Evolutionary conservation across 2,797 vertebrate genomes (phyloP).

Genomic region (Hafferia zeledoni): DNA sequence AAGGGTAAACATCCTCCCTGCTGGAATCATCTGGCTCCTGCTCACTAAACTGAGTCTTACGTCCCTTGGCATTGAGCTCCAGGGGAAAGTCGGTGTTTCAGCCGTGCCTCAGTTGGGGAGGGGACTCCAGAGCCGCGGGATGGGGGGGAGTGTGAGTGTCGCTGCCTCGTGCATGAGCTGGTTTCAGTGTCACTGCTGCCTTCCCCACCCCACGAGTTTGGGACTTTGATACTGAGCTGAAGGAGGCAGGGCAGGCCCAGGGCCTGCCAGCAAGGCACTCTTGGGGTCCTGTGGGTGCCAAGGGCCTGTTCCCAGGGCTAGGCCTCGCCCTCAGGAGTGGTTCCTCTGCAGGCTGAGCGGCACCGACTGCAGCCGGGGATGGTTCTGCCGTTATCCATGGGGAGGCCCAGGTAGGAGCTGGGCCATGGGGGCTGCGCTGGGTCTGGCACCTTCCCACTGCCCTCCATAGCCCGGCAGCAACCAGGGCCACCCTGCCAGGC

Average conservation of each 20-base stretch:
- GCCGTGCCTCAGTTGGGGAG: neutral
- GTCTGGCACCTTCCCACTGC: neutral
- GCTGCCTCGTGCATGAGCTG: neutral
- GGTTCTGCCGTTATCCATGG: fast-evolving
- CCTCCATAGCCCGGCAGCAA: neutral
- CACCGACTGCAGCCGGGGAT: neutral
- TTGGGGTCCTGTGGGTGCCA: fast-evolving
- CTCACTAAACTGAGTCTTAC: neutral
- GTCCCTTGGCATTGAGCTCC: neutral
- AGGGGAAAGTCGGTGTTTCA: neutral
- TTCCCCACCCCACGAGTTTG: fast-evolving
- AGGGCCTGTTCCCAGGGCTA: fast-evolving
- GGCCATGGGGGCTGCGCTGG: neutral
- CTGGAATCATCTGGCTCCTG: neutral
- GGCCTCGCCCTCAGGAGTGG: fast-evolving
- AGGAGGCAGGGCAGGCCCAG: neutral
- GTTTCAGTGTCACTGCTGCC: fast-evolving
- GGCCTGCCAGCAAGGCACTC: neutral
- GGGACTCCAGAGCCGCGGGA: neutral
- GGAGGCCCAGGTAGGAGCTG: neutral
- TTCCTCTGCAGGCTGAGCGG: neutral
- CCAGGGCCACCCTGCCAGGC: neutral
- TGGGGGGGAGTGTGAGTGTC: too few relatives aligned
- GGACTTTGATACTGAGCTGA: neutral
- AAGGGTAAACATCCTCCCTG: neutral